A percentile compares a stretch with the other conserved stretches of the same genome.
phyloP scores from a whole-genome alignment of 1,140 invertebrate species.

The Drosophila mayri region DNA sequence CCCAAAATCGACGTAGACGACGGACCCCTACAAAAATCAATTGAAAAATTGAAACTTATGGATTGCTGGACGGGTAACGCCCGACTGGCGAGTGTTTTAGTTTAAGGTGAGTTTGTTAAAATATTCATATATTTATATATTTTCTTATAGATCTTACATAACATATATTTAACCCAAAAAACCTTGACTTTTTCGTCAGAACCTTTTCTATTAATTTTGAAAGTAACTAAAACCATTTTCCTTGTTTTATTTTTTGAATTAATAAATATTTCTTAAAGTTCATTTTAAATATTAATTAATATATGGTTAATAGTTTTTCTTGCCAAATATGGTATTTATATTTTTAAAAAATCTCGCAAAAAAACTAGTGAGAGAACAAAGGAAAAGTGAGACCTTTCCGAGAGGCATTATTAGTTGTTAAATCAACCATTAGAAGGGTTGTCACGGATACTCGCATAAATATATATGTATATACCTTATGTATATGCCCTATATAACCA shows the following conservation, averaged over 20 bases:
- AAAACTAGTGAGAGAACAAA: slow-evolving; percentile 18
- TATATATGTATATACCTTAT: background rate
- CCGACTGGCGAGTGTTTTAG: slow-evolving; percentile 85
- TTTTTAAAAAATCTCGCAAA: slow-evolving; percentile 3
- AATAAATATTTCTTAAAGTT: background rate
- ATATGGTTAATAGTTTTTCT: background rate
- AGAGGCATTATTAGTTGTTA: slow-evolving; percentile 3
- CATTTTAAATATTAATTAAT: background rate
- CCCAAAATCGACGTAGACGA: slow-evolving; percentile 37
- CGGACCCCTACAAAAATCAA: slow-evolving; percentile 77
- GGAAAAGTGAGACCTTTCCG: slow-evolving; percentile 8
- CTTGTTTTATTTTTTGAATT: background rate
- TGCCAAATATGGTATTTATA: too few species aligned
- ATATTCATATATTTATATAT: background rate
- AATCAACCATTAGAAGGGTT: slow-evolving; percentile 37
- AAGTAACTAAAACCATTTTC: too few species aligned
- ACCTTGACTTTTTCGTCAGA: background rate
- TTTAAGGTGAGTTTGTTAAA: slow-evolving; percentile 78
- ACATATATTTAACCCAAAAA: too few species aligned
- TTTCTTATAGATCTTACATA: too few species aligned
- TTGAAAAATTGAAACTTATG: slow-evolving; percentile 85
- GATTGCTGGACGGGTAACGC: slow-evolving; percentile 85
- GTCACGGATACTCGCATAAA: background rate
- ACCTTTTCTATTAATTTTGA: background rate
- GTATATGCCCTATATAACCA: background rate